These are phyloP conservation scores for Oceanodroma leucorhoa DNA, from an alignment of 2,797 vertebrate genomes.

Conservation along the genomic window DNA sequence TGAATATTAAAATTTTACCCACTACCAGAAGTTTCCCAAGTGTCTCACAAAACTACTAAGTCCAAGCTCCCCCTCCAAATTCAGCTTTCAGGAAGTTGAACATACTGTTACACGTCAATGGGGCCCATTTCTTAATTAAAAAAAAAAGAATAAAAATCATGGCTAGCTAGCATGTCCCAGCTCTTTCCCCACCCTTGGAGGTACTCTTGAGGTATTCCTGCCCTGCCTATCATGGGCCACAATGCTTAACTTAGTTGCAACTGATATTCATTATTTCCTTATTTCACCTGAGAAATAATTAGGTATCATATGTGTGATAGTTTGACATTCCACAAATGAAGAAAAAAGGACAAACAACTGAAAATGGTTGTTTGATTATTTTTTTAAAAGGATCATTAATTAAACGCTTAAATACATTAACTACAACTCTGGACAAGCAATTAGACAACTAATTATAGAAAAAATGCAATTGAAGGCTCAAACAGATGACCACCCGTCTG, in stretches of 20 bases:
- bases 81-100: background rate
- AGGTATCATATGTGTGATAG: fast-evolving
- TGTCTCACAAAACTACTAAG: background rate
- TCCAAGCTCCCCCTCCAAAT: background rate
- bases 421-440: conserved; percentile 1
- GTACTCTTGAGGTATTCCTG: background rate
- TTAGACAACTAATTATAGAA: conserved; percentile 10
- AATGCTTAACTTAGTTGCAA: background rate
- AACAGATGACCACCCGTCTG: background rate
- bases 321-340: background rate
- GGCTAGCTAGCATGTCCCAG: background rate
- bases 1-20: fast-evolving
- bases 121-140: background rate
- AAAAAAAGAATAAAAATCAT: background rate
- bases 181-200: background rate
- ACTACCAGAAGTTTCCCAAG: background rate
- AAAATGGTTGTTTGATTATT: background rate
- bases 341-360: background rate
- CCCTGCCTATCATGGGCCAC: background rate
- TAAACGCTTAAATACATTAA: background rate
- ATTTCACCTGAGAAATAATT: background rate
- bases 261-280: background rate
- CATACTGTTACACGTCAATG: background rate
- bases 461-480: background rate
- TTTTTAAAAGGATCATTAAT: background rate